Evolutionary conservation across 2,797 vertebrate species (phyloP).

Genomic region (Mastacembelus armatus): DNA sequence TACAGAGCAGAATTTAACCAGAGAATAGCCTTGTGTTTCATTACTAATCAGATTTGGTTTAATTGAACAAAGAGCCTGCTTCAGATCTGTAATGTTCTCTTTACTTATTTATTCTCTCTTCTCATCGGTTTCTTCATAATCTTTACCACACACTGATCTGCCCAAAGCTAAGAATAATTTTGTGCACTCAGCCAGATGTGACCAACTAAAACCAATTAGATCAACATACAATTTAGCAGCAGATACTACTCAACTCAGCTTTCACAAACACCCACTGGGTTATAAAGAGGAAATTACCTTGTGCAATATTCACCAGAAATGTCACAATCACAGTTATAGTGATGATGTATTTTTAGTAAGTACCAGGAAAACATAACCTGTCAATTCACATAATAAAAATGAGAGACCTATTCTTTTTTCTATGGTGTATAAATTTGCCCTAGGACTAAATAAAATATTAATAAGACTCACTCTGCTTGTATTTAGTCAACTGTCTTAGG

Average conservation of each 20-base stretch:
- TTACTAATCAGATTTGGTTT: not conserved
- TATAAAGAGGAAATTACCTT: slow-evolving; percentile 25
- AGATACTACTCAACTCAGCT: not conserved
- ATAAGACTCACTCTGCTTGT: not conserved
- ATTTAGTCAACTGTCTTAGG: not conserved
- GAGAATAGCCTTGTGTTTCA: not conserved
- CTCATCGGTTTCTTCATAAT: not conserved
- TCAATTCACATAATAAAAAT: not conserved
- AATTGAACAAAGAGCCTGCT: not conserved
- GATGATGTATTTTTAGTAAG: not conserved
- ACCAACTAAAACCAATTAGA: not conserved
- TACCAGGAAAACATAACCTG: not conserved
- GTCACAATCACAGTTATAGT: not conserved
- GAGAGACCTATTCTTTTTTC: not conserved
- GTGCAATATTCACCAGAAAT: slow-evolving; percentile 36
- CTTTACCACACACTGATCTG: not conserved
- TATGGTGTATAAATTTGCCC: not conserved
- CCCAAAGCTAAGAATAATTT: not conserved
- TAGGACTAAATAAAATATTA: not conserved
- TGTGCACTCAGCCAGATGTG: slow-evolving; percentile 7
- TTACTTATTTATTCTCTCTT: not conserved
- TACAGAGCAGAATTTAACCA: not conserved
- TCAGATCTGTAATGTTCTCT: not conserved
- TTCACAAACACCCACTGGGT: not conserved
- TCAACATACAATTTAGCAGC: not conserved